These are phyloP conservation scores for Oncorhynchus kisutch DNA, from an alignment of 2,113 vertebrate genomes.

Conservation along the genomic window DNA sequence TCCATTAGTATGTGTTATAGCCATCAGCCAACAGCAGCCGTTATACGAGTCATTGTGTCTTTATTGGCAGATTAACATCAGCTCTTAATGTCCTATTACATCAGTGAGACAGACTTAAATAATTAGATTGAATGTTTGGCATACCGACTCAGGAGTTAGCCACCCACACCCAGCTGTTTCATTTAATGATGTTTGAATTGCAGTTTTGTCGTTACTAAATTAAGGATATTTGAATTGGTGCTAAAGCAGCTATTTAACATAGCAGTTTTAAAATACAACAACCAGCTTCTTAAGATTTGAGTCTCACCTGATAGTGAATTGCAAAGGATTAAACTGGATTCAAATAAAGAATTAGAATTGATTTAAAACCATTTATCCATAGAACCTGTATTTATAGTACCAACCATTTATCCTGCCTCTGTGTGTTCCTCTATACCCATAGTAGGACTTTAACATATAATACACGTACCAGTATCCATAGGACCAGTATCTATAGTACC, in stretches of 20 bases:
- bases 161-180: background rate
- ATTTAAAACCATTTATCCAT: too few species aligned
- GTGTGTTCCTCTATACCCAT: too few species aligned
- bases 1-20: slow-evolving; percentile 49
- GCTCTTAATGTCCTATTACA: slow-evolving; percentile 24
- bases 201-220: background rate
- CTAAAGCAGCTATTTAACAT: background rate
- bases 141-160: background rate
- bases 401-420: too few species aligned
- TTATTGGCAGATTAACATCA: slow-evolving; percentile 27
- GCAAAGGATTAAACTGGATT: too few species aligned
- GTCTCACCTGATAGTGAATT: background rate
- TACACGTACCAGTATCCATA: too few species aligned
- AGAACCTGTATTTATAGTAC: too few species aligned
- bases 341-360: too few species aligned
- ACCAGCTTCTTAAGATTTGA: background rate
- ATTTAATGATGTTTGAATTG: background rate
- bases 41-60: slow-evolving; percentile 21
- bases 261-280: background rate
- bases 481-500: too few species aligned
- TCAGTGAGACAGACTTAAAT: slow-evolving; percentile 17
- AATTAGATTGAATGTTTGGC: background rate
- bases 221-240: background rate
- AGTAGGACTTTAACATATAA: too few species aligned
- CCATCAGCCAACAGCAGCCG: slow-evolving; percentile 8